Base-by-base conservation (phyloP, 1,140 invertebrate genomes). In the Rhyacophila brunnea region DNA sequence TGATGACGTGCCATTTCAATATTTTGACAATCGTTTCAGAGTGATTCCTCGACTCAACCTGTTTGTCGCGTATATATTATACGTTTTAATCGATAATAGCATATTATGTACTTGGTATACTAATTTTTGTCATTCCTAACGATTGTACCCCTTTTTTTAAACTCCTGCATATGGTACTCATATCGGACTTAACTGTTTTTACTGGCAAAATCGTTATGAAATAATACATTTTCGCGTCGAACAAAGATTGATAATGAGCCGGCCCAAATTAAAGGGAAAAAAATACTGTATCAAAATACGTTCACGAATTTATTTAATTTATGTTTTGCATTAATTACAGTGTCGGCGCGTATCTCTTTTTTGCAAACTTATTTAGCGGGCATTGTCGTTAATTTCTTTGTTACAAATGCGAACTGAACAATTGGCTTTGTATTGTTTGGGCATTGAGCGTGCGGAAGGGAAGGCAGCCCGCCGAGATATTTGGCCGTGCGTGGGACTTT, bases 331-430 rank as follows among this genome's bases (percentile, higher is more conserved):
- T 54, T 54, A 54, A 54, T 54, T 54, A 54, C 23, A 32, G 15
- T 9, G 19, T 14, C 51, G 40, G 20, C 51, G 18, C n/a, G 36
- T 28, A 5, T 28, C 9, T 28, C 9, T 28, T 40, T 40, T 40
- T 40, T 40, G 15, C 38, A 40, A 40, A 40, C 38, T 40, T n/a
- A 15, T 13, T 15, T 40, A 28, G 38, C 38, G 5, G 38, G 11
- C 38, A 40, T n/a, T 40, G 38, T 36, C 50, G 36, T 52, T 43
- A 46, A 52, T 59, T 59, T 59, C 57, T 59, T 59, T 59, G 57
- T 59, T 59, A 44, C 57, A 32, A 51, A 59, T 59, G 49, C 49
- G 46, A 44, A 52, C 40, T 23, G 40, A 54, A 54, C 51, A 54
- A 50, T 50, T 50, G 47, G 23, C 35, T 34, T n/a, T n/a, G 18